Base-by-base conservation (phyloP, 2,888 invertebrate species). In the Luperina nickerlii region DNA sequence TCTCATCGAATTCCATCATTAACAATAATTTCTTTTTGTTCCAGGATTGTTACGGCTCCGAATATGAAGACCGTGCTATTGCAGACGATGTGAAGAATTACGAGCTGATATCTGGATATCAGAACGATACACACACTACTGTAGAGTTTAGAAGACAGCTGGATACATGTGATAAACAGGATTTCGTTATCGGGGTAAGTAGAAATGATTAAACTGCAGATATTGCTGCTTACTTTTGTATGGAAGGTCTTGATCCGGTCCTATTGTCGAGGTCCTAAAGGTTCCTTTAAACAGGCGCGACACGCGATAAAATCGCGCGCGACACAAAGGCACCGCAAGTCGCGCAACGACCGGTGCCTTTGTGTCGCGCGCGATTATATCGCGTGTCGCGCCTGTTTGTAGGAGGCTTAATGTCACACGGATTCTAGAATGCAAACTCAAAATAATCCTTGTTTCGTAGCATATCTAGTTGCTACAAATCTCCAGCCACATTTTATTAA, bases 41-140 rank as follows among this genome's bases (percentile, higher is more conserved):
- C n/a, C 97, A 98, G 98, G 98, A 98, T 93, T 98, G 98, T 87
- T 98, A 98, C 94, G 98, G 98, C 82, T 97, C 98, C 87, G 96
- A 97, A 85, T 97, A 97, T 88, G 97, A 97, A 89, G 98, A 98
- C 94, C 97, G 97, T 80, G 97, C 98, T 89, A 97, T 97, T 76
- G 98, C 98, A 88, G 99, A 99, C 95, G 98, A 98, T 82, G 98
- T 98, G 81, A 98, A 98, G 95, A 98, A 98, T 96, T 98, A 98
- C 94, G 98, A 98, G 94, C 97, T 99, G 88, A 97, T 98, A 92
- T 97, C 98, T 74, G 98, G 98, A 38, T 98, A 98, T 93, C 98
- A 98, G 97, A 99, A 99, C 93, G 97, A 97, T 90, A 99, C 98
- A 20, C 98, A 99, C 95, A 98, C 98, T 7, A 98, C 98, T 0